These are phyloP conservation scores for Stegophylla sp. DNA, from an alignment of 2,888 invertebrate genomes.

Conservation along the genomic window DNA sequence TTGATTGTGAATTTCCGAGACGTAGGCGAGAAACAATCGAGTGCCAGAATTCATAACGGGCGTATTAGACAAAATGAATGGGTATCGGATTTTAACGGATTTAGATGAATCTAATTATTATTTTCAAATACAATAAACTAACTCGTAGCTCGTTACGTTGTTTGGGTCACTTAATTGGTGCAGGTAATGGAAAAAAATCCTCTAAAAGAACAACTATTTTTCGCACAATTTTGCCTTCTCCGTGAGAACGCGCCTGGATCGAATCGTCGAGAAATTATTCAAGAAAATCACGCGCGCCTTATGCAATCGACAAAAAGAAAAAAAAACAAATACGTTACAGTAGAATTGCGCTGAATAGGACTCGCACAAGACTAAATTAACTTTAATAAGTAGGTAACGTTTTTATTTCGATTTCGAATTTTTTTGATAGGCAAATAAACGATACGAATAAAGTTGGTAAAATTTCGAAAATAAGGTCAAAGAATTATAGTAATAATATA, in stretches of 20 bases:
- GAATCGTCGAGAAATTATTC: conserved; percentile 20
- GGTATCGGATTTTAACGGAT: neutral
- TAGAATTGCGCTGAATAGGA: neutral
- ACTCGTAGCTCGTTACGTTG: neutral
- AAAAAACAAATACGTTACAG: neutral
- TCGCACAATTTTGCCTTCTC: neutral
- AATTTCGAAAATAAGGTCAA: conserved; percentile 13
- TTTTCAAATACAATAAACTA: neutral
- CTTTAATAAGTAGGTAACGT: neutral
- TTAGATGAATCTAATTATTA: neutral
- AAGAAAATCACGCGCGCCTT: neutral
- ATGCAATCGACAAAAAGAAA: neutral
- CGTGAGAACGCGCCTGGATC: conserved; percentile 34
- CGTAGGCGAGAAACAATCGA: neutral
- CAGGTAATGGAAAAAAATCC: neutral
- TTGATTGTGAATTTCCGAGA: too few relatives aligned
- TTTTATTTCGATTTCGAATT: neutral
- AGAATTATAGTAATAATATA: neutral
- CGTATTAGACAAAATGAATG: neutral
- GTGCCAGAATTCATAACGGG: neutral
- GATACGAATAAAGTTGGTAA: neutral
- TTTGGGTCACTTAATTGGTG: neutral
- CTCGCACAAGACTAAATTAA: neutral
- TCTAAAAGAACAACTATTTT: neutral
- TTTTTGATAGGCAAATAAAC: conserved; percentile 5